Conservation (phyloP, 2,888 invertebrate genomes). For the Ophion ventricosus region DNA sequence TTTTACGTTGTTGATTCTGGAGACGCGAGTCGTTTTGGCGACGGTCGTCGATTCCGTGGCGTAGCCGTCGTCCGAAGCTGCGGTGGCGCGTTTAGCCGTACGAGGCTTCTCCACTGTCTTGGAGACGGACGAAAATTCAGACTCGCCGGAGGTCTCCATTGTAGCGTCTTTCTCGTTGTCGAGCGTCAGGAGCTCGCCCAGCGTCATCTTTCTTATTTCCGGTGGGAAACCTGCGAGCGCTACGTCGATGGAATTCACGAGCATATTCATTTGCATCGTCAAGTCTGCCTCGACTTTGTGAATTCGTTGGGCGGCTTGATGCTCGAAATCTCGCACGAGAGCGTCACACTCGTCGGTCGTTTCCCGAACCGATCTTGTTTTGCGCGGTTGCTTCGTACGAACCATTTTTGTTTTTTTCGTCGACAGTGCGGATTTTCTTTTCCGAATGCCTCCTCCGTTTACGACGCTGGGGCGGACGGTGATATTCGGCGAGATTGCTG, state of each 20-base stretch:
- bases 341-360: conserved; percentile 69
- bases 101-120: conserved; percentile 36
- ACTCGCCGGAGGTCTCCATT: conserved; percentile 43
- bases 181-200: conserved; percentile 69
- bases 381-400: conserved; percentile 76
- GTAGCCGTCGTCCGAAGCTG: conserved; percentile 79
- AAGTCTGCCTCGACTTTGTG: conserved; percentile 72
- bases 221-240: conserved; percentile 69
- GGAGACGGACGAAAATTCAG: conserved; percentile 33
- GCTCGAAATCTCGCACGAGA: conserved; percentile 74
- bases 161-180: conserved; percentile 52
- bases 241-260: conserved; percentile 69
- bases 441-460: background rate
- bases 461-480: background rate
- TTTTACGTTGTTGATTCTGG: conserved; percentile 48
- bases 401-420: conserved; percentile 72
- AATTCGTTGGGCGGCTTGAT: conserved; percentile 67
- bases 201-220: conserved; percentile 73
- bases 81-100: conserved; percentile 71
- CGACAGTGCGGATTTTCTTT: background rate
- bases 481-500: background rate
- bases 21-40: conserved; percentile 48
- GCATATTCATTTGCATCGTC: conserved; percentile 66
- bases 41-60: conserved; percentile 73
- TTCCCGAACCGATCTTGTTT: conserved; percentile 62